Percentiles rank a stretch among this genome's conserved stretches.
Conservation (phyloP, 2,113 vertebrate genomes). For the Campylomormyrus tamandua region DNA sequence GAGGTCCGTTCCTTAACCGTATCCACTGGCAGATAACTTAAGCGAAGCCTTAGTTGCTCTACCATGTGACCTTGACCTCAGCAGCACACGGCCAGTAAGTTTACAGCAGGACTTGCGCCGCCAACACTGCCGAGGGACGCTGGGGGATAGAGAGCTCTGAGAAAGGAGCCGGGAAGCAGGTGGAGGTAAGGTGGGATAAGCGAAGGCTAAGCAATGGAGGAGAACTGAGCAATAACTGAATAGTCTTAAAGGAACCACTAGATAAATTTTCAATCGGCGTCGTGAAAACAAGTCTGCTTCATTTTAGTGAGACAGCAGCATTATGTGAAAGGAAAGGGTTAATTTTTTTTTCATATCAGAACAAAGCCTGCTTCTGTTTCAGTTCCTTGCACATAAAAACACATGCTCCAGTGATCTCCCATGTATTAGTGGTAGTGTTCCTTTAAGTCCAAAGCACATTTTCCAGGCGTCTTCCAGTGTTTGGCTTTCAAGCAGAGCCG, state of each 20-base stretch:
- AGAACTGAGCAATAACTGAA: not conserved
- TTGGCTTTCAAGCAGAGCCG: conserved; percentile 36
- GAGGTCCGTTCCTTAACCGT: not conserved
- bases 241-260: not conserved
- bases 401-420: conserved; percentile 31
- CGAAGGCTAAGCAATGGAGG: not conserved
- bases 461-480: conserved; percentile 40
- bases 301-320: not conserved
- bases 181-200: not conserved
- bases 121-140: not conserved
- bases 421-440: conserved; percentile 44
- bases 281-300: not conserved
- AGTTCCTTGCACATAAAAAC: conserved; percentile 26
- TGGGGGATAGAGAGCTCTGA: not conserved
- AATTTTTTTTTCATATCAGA: conserved; percentile 35
- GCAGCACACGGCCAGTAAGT: conserved; percentile 8
- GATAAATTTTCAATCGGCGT: not conserved
- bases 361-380: conserved; percentile 57
- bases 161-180: not conserved
- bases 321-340: not conserved
- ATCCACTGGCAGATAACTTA: not conserved
- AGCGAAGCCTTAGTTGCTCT: conserved; percentile 11
- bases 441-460: conserved; percentile 37
- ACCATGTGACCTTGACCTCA: conserved; percentile 29
- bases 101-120: conserved; percentile 4